Percentiles rank a stretch among this genome's conserved stretches.
phyloP scores from a whole-genome alignment of 1,140 invertebrate species.

The Drosophila bipectinata region DNA sequence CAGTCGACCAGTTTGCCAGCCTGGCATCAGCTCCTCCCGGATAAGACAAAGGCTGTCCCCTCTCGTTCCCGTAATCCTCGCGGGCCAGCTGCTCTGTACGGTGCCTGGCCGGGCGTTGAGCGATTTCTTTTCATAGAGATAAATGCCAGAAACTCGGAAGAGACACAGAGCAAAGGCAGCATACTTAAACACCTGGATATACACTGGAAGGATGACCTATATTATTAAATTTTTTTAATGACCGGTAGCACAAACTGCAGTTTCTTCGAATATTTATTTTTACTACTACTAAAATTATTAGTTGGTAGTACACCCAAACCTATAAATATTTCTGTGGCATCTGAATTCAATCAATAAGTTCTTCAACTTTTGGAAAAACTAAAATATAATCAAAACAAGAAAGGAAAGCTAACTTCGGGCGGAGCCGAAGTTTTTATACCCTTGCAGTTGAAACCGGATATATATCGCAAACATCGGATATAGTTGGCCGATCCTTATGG shows the following conservation, averaged over 20 bases:
- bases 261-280: no score
- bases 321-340: no score
- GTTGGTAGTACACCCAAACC: no score
- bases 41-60: constrained; percentile 61
- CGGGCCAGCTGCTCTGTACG: constrained; percentile 9
- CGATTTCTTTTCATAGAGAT: constrained; percentile 77
- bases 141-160: constrained; percentile 64
- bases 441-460: no score
- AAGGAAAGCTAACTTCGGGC: no score
- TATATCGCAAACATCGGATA: no score
- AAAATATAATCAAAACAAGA: no score
- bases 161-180: constrained; percentile 11
- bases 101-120: constrained; percentile 53
- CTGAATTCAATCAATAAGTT: no score
- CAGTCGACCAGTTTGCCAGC: neutral
- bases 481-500: no score
- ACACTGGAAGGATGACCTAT: constrained; percentile 1
- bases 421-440: no score
- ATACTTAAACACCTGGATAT: constrained; percentile 14
- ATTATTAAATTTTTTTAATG: neutral
- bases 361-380: neutral
- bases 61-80: neutral
- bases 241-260: no score
- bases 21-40: constrained; percentile 22
- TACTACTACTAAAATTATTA: no score